These are phyloP conservation scores for Calcarius ornatus DNA, from an alignment of 2,113 vertebrate genomes.

Conservation along the genomic window DNA sequence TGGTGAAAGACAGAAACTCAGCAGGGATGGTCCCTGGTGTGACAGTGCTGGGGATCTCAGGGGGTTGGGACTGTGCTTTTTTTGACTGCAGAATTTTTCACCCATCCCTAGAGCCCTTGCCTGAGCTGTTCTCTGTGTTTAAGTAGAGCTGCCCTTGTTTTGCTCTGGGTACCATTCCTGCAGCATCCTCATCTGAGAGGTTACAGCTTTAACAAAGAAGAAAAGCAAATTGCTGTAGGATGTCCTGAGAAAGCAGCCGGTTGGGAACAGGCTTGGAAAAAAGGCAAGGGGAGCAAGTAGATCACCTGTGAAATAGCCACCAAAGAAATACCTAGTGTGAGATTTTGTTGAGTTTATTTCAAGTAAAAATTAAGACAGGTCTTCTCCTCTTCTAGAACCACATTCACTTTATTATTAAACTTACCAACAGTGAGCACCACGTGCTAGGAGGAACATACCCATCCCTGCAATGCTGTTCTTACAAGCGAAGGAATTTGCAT, in stretches of 20 bases:
- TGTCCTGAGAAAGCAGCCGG: background rate
- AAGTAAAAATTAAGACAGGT: conserved; percentile 5
- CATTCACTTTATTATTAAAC: background rate
- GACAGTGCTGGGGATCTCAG: background rate
- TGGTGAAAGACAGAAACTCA: background rate
- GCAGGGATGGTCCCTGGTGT: background rate
- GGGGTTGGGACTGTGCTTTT: background rate
- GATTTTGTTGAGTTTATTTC: conserved; percentile 1
- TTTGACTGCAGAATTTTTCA: background rate
- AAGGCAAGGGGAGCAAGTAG: background rate
- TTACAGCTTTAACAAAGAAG: background rate
- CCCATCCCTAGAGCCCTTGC: background rate
- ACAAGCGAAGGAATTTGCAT: conserved; percentile 42
- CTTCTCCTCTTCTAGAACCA: background rate
- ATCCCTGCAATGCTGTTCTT: background rate
- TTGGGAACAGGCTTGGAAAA: background rate
- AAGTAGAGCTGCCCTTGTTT: background rate
- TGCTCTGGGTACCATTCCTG: background rate
- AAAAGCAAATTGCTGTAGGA: background rate
- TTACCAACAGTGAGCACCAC: background rate
- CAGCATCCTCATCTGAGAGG: background rate
- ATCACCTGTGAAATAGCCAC: background rate
- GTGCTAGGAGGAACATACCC: conserved; percentile 9
- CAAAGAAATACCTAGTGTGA: background rate
- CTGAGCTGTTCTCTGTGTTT: background rate